These are phyloP conservation scores for Channa striata DNA, from an alignment of 2,797 vertebrate species.

Conservation along the genomic window DNA sequence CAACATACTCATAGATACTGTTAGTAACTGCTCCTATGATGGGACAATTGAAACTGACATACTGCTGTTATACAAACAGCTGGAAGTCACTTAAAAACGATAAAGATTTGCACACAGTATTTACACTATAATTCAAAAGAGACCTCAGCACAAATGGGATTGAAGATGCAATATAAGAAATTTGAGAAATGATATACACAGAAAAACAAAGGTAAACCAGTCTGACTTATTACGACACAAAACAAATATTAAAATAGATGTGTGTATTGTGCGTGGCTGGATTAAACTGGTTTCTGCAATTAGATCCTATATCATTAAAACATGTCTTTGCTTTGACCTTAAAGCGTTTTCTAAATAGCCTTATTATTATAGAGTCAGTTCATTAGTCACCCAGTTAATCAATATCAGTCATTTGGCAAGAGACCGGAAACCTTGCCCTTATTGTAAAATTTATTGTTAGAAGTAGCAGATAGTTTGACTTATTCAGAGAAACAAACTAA, in stretches of 20 bases:
- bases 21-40: not conserved
- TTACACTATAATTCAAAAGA: no score
- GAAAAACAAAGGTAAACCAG: not conserved
- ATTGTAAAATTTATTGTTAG: constrained; percentile 40
- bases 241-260: no score
- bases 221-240: no score
- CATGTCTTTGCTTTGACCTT: not conserved
- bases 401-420: constrained; percentile 26
- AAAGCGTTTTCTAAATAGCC: not conserved
- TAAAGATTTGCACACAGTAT: not conserved
- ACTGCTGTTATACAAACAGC: not conserved
- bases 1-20: not conserved
- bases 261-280: not conserved
- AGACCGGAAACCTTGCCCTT: constrained; percentile 28
- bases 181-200: not conserved
- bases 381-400: constrained; percentile 22
- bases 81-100: not conserved
- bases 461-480: constrained; percentile 16
- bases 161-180: not conserved
- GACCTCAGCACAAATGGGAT: not conserved
- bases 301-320: not conserved
- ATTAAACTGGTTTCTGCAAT: not conserved
- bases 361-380: constrained; percentile 5
- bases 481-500: constrained; percentile 18
- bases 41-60: not conserved